These are phyloP conservation scores for Gulo gulo DNA, from an alignment of 2,113 vertebrate species.

Conservation along the genomic window DNA sequence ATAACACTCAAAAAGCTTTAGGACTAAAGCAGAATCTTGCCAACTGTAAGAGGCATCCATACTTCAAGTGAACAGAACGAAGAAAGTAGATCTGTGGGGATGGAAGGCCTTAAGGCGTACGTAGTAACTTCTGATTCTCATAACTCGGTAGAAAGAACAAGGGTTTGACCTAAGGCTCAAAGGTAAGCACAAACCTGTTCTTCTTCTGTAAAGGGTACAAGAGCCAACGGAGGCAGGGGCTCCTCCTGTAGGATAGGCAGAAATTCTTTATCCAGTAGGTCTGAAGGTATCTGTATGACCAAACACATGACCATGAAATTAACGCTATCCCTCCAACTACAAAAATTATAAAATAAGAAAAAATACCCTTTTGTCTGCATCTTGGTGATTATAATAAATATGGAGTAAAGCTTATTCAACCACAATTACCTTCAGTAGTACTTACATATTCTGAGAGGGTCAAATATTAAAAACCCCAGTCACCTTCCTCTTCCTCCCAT, in stretches of 20 bases:
- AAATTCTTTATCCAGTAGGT: constrained; percentile 98
- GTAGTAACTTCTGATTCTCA: neutral
- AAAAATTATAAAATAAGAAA: neutral
- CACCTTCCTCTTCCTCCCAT: neutral
- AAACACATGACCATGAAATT: constrained; percentile 34
- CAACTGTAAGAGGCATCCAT: neutral
- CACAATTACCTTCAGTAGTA: neutral
- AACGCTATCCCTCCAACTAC: neutral
- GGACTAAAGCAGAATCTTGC: neutral
- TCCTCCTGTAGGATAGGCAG: constrained; percentile 98
- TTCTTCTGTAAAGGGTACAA: constrained; percentile 99
- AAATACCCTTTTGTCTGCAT: neutral
- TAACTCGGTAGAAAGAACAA: neutral
- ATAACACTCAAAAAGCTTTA: neutral
- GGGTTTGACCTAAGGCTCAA: neutral
- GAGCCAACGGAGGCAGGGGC: constrained; percentile 95
- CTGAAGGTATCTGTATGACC: constrained; percentile 91
- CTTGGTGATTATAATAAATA: neutral
- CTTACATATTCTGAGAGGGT: neutral
- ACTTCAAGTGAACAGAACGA: neutral
- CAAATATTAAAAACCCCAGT: neutral
- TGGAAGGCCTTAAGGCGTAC: neutral
- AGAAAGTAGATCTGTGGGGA: neutral
- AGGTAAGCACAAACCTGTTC: constrained; percentile 90
- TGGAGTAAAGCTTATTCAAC: neutral